Base-by-base conservation (phyloP, 1,140 invertebrate genomes). In the Panagrolaimus sp. region DNA sequence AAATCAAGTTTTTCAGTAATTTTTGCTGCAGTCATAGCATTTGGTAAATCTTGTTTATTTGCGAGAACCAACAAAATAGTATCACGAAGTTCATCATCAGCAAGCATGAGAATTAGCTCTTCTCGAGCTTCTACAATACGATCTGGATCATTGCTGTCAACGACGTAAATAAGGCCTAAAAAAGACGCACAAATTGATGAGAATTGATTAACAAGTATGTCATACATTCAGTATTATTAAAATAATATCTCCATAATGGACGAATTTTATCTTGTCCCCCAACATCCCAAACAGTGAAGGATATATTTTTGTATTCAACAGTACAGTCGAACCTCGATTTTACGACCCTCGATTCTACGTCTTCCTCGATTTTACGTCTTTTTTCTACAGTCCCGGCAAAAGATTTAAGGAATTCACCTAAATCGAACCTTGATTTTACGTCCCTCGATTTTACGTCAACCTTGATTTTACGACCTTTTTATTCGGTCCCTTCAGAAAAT, bases 41-140 rank as follows among this genome's bases (percentile, higher is more conserved):
- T n/a, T n/a, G n/a, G n/a, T n/a, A n/a, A n/a, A n/a, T n/a, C n/a
- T 87, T 98, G 95, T 87, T 99, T 99, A 85, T 99, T 99, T 27
- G 96, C 96, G 87, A 98, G 98, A 38, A 99, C 91, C 72, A 99
- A 85, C 14, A 99, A 87, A 8, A 97, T 92, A 43, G 95, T 93
- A 87, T 99, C 94, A 81, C 93, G 87, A 1, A 98, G 86, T 84
- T 98, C 96, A 85, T 98, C 95, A 87, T 98, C 96, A 84, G 86
- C 87, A 75, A 94, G 87, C 93, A 98, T 96, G 84, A 92, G 90
- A 77, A 90, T 90, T 61, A 98, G 84, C 85, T 98, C 95, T 81
- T 92, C 90, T 84, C 92, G 88, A n/a, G 93, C 93, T 85, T 98
- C 95, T 64, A 87, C 88, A 80, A 96, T 91, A 84, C 95, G 88